These are phyloP conservation scores for Lagenorhynchus albirostris DNA, from an alignment of 2,113 vertebrate species.

Conservation along the genomic window DNA sequence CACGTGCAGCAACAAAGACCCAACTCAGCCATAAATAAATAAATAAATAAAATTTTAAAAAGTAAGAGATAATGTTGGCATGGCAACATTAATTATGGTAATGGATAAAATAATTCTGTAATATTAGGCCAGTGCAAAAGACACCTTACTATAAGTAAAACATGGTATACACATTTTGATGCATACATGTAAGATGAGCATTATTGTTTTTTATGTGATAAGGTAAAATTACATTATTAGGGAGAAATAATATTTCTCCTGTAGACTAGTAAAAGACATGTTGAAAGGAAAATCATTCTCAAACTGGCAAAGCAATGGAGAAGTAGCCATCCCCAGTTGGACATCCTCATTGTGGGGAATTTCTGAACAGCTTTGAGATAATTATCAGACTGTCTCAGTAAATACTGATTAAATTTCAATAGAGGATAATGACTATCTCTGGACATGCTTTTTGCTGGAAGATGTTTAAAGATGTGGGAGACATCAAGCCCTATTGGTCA, in stretches of 20 bases:
- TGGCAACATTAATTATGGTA: background rate
- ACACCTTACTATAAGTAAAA: background rate
- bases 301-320: background rate
- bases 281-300: background rate
- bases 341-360: background rate
- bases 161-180: background rate
- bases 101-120: background rate
- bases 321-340: background rate
- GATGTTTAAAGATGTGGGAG: background rate
- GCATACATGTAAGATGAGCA: background rate
- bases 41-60: too few relatives aligned
- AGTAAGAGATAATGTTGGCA: too few relatives aligned
- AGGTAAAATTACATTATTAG: background rate
- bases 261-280: background rate
- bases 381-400: background rate
- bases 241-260: background rate
- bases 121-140: background rate
- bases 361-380: background rate
- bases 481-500: background rate
- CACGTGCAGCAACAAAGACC: too few relatives aligned
- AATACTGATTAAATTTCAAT: background rate
- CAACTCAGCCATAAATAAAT: too few relatives aligned
- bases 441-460: background rate
- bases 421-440: background rate
- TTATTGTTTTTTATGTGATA: background rate